Evolutionary conservation across 1,140 invertebrate species (phyloP), one percentile per base, ranked within the genome.

Genomic region (Brachionus rubens): DNA sequence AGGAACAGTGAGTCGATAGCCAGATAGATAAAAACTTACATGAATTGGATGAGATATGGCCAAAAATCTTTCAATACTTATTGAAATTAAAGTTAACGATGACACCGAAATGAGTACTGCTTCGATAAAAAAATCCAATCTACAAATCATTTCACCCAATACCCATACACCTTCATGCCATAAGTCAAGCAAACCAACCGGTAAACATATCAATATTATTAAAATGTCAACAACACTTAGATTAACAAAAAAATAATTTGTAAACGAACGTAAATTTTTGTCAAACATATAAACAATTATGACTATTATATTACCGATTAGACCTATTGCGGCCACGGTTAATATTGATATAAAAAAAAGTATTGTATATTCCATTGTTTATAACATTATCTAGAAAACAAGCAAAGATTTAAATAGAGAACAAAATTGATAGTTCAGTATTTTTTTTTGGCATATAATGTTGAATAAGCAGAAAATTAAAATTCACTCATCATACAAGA

Each of bases 211-310:
- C 5, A 79, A 21, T 26, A 82, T 75, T 0, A 81, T 79, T 12
- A 79, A 62, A 3, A 81, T 76, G 68, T 82, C 81, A 0, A 80
- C 80, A 21, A 80, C 62, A 41, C 80, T 81, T 26, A 82, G 75
- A 43, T 79, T 81, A 10, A 79, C 77, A 52, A 96, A 88, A 83
- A 96, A 95, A 77, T 94, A 92, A 81, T 97, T 96, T 52, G 93
- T 96, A 47, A 92, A 94, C 83, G 92, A 95, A 78, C 92, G 87
- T 90, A 96, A 91, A 80, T 95, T 91, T 82, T 92, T 92, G 19
- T 91, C 91, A 80, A 90, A 90, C 77, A 92, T 88, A 54, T 96
- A 92, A 41, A 96, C 93, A 80, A 94, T 88, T 14, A 93, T 92
- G 78, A 96, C 92, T 88, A 94, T 90, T 48, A 92, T 86, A 82